Evolutionary conservation across 2,797 vertebrate species (phyloP), one percentile per base, ranked within the genome.

Genomic region (Arrhamphus sclerolepis): DNA sequence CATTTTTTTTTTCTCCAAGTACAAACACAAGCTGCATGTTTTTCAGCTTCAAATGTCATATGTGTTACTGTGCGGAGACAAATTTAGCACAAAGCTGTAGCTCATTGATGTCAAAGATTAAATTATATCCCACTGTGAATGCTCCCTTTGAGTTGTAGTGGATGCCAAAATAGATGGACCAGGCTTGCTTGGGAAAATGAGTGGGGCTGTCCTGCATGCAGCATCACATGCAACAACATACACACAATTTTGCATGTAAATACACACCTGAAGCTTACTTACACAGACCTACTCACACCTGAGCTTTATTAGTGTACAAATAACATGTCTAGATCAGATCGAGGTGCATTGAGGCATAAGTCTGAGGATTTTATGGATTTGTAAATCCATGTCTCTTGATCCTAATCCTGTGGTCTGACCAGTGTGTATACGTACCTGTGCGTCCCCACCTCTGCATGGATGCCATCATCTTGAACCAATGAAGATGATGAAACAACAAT

Each of bases 71-170:
- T 21, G 14, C 34, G 22, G 16, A 63, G 50, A 56, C 47, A 69
- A 64, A 63, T 75, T 57, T 48, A 72, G 67, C 26, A 51, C 56
- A 71, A 66, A 76, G 41, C 62, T 60, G 46, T 22, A 38, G 56
- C 54, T 53, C 31, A 40, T 44, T 64, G 65, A 66, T 56, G 68
- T 64, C 56, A 40, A 40, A 11, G 64, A 79, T 70, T 72, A 57
- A 79, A 80, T 74, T 71, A 74, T 72, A 64, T n/a, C n/a, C 61
- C 52, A 22, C 64, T 76, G 70, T 78, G 62, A 66, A 57, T 2
- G 18, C 66, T 62, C 38, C 50, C 65, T 72, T 29, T 47, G 60
- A 26, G 41, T 53, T 18, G 3, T 9, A 61, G 63, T 70, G 56
- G 65, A 78, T 75, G 73, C 59, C 73, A 43, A 60, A 42, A 55